A percentile compares a stretch with the other conserved stretches of the same genome.
phyloP scores from a whole-genome alignment of 1,140 invertebrate species.

The Heterodera schachtii region DNA sequence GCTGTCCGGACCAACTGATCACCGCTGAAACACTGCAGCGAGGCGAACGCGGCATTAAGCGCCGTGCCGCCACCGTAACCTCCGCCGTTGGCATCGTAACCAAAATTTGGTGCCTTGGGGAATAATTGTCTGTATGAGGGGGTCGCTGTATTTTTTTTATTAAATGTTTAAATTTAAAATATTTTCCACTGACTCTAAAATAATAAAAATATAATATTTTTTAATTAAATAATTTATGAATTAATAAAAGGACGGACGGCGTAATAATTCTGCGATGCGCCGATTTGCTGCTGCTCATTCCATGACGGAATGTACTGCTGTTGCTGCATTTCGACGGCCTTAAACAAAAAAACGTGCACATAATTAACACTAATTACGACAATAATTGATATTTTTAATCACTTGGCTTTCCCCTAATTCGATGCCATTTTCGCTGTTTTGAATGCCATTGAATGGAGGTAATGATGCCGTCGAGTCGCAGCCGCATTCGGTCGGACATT shows the following conservation, averaged over 20 bases:
- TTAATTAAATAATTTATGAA: too few species aligned
- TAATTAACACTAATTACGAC: background rate
- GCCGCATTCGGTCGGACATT: conserved; percentile 20
- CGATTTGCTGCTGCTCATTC: background rate
- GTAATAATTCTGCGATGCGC: too few species aligned
- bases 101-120: too few species aligned
- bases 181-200: background rate
- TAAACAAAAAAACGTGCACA: background rate
- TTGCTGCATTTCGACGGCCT: background rate
- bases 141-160: too few species aligned
- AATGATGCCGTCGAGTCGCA: background rate
- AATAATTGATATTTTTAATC: background rate
- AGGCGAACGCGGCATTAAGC: conserved; percentile 16
- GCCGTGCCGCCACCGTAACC: conserved; percentile 9
- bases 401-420: background rate
- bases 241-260: too few species aligned
- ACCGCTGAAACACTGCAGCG: conserved; percentile 51
- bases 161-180: background rate
- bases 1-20: conserved; percentile 48
- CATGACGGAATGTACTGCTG: background rate
- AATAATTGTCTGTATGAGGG: too few species aligned
- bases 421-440: background rate
- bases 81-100: background rate
- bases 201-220: background rate
- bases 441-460: background rate